Evolutionary conservation across 2,797 vertebrate genomes (phyloP).

Genomic region (Eptatretus atami): DNA sequence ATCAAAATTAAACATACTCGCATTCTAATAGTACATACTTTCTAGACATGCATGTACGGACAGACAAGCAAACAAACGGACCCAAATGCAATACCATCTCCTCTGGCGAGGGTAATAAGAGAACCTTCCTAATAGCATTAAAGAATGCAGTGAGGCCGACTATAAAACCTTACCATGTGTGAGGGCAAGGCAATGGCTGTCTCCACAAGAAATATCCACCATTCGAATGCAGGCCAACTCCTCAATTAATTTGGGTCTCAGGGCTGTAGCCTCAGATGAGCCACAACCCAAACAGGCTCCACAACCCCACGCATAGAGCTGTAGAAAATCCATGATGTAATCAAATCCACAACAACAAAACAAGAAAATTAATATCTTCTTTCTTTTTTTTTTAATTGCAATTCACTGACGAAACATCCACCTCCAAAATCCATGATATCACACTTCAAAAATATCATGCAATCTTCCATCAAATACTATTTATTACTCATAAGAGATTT

Average conservation of each 20-base stretch:
- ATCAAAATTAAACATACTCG: slow-evolving; percentile 6
- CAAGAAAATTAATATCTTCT: too few species aligned
- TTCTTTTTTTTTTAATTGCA: too few species aligned
- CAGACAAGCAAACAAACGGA: background rate
- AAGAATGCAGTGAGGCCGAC: background rate
- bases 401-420: background rate
- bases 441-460: slow-evolving; percentile 3
- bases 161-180: slow-evolving; percentile 25
- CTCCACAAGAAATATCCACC: slow-evolving; percentile 33
- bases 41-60: background rate
- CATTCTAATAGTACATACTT: background rate
- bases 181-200: slow-evolving; percentile 33
- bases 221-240: slow-evolving; percentile 30
- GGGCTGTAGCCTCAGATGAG: slow-evolving; percentile 31
- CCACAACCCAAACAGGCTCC: slow-evolving; percentile 32
- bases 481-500: too few species aligned
- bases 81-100: too few species aligned
- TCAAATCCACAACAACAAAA: background rate
- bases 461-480: too few species aligned
- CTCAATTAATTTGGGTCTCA: slow-evolving; percentile 29
- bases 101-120: too few species aligned
- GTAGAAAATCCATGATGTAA: slow-evolving; percentile 10
- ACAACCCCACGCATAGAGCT: slow-evolving; percentile 35
- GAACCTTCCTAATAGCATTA: too few species aligned
- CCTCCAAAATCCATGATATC: background rate